Evolutionary conservation across 1,140 invertebrate genomes (phyloP).

Genomic region (Drosophila hydei): DNA sequence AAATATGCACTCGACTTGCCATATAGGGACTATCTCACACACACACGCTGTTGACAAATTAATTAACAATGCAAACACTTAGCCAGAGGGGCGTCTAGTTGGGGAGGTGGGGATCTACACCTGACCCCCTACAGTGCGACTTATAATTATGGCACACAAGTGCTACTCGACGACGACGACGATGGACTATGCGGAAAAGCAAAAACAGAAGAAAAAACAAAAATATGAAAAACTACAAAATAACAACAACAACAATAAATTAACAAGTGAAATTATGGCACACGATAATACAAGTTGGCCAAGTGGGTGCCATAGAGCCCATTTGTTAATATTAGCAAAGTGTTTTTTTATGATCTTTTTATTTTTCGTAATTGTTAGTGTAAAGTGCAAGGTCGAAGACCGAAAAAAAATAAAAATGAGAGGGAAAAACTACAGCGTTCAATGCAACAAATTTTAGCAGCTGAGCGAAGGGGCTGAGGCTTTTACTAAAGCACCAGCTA

Average conservation of each 20-base stretch:
- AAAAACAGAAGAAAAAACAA: too few species aligned
- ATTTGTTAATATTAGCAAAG: slow-evolving; percentile 49
- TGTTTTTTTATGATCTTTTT: slow-evolving; percentile 33
- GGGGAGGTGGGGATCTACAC: slow-evolving; percentile 9
- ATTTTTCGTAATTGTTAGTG: slow-evolving; percentile 23
- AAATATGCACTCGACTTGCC: slow-evolving; percentile 12
- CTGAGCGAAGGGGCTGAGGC: background rate
- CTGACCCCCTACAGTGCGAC: slow-evolving; percentile 43
- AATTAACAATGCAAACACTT: slow-evolving; percentile 73
- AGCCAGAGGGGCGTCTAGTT: slow-evolving; percentile 12
- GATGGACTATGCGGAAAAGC: slow-evolving; percentile 41
- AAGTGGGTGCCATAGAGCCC: slow-evolving; percentile 35
- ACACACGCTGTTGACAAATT: slow-evolving; percentile 50
- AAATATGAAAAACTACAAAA: slow-evolving; percentile 14
- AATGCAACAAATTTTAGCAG: slow-evolving; percentile 8
- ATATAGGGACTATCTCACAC: slow-evolving; percentile 37
- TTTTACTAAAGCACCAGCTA: slow-evolving; percentile 17
- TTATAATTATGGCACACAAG: slow-evolving; percentile 76
- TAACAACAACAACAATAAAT: slow-evolving; percentile 9
- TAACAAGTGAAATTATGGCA: slow-evolving; percentile 61
- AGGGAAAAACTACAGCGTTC: slow-evolving; percentile 1
- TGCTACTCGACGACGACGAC: slow-evolving; percentile 59
- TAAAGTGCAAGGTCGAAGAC: slow-evolving; percentile 59
- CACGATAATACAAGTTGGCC: slow-evolving; percentile 54
- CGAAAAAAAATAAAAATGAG: background rate